These are phyloP conservation scores for Disparrhopalites patrizii DNA, from an alignment of 2,888 invertebrate genomes.

Conservation along the genomic window DNA sequence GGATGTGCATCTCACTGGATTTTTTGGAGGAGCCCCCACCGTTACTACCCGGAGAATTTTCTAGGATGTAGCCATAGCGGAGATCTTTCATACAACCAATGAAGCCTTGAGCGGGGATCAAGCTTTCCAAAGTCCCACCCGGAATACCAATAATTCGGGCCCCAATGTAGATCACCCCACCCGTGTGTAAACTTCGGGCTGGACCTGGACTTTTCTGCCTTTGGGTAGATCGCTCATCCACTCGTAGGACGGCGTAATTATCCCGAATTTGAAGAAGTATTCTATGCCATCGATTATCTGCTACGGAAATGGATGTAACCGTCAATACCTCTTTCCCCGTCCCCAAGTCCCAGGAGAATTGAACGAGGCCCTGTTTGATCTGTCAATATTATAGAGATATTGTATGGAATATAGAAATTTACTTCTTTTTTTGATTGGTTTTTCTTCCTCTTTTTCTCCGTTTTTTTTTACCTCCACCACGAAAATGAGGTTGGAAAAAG, in stretches of 20 bases:
- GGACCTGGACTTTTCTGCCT: constrained; percentile 46
- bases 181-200: constrained; percentile 45
- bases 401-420: no score
- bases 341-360: constrained; percentile 88
- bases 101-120: constrained; percentile 64
- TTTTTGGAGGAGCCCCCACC: constrained; percentile 27
- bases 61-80: constrained; percentile 64
- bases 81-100: constrained; percentile 88
- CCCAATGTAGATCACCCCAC: constrained; percentile 46
- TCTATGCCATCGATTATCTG: constrained; percentile 81
- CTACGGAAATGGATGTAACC: constrained; percentile 69
- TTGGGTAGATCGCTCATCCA: constrained; percentile 47
- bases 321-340: constrained; percentile 81
- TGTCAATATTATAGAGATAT: constrained; percentile 50
- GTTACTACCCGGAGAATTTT: constrained; percentile 27
- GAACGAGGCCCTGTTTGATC: constrained; percentile 76
- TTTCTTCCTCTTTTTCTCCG: no score
- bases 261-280: constrained; percentile 50
- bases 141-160: constrained; percentile 45
- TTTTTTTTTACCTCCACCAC: no score
- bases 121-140: constrained; percentile 41
- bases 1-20: constrained; percentile 40
- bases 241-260: constrained; percentile 45
- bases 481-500: no score
- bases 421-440: no score